phyloP scores from a whole-genome alignment of 2,888 invertebrate genomes.

The Polydrusus tereticollis region DNA sequence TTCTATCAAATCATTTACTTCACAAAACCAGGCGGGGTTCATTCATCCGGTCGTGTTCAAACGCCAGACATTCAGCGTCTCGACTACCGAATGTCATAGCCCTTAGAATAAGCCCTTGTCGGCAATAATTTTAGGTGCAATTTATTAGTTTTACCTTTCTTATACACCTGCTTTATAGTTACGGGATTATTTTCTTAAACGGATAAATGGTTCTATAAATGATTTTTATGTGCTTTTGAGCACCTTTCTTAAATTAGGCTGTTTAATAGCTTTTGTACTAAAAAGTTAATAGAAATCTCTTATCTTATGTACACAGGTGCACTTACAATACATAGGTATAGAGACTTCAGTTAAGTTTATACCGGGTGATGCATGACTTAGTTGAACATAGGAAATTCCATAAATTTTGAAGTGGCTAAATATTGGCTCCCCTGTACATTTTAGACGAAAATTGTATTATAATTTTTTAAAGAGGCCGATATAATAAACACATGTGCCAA shows the following conservation, averaged over 20 bases:
- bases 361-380: no score
- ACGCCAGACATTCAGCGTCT: slow-evolving; percentile 16
- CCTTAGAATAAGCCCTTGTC: not conserved
- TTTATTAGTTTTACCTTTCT: slow-evolving; percentile 13
- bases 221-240: not conserved
- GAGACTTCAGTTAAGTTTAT: no score
- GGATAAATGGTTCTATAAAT: not conserved
- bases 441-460: no score
- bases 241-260: not conserved
- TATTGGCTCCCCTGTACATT: no score
- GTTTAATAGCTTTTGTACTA: not conserved
- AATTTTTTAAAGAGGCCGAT: no score
- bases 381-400: no score
- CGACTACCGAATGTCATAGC: slow-evolving; percentile 25
- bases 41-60: slow-evolving; percentile 9
- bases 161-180: slow-evolving; percentile 7
- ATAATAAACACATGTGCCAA: no score
- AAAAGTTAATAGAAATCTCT: no score
- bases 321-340: no score
- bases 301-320: no score
- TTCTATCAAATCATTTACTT: not conserved
- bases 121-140: not conserved
- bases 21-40: not conserved
- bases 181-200: slow-evolving; percentile 3
- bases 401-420: no score